A percentile compares a stretch with the other conserved stretches of the same genome.
Evolutionary conservation across 2,888 invertebrate genomes (phyloP).

Genomic region (Hydrotaea diabolus): DNA sequence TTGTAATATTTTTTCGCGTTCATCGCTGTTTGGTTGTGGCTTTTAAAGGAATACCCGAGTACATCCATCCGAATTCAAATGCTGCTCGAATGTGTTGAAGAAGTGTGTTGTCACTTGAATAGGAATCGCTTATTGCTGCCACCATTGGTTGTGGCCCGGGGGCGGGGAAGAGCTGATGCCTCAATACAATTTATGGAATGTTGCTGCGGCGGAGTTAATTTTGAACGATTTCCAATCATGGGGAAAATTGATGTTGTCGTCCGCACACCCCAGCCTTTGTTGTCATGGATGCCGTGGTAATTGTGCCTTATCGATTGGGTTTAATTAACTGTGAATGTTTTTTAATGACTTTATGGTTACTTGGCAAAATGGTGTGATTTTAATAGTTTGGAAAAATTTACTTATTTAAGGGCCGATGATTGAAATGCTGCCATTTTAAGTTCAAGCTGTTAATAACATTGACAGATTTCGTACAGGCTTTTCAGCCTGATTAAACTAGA

Average conservation of each 20-base stretch:
- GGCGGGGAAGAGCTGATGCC: neutral
- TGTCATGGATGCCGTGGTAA: constrained; percentile 26
- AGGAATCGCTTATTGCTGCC: no score
- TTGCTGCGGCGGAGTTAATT: constrained; percentile 30
- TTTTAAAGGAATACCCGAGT: neutral
- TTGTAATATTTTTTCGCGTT: constrained; percentile 49
- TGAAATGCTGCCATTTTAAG: no score
- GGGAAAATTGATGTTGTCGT: neutral
- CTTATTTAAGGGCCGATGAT: no score
- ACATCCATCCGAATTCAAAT: constrained; percentile 35
- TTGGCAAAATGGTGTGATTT: neutral
- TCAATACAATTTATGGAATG: constrained; percentile 19
- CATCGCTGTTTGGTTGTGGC: neutral
- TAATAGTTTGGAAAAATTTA: neutral
- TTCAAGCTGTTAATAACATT: no score
- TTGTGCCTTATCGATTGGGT: neutral
- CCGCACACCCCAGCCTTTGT: no score
- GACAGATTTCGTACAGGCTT: no score
- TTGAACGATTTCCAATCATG: constrained; percentile 44
- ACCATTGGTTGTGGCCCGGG: neutral
- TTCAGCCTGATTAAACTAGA: no score
- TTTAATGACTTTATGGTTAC: constrained; percentile 26
- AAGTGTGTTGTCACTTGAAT: constrained; percentile 51
- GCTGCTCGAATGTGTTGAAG: constrained; percentile 49
- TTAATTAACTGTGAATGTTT: constrained; percentile 33